Base-by-base conservation (phyloP, 64 coral and sea anemone species). In the Pachyseris speciosa region DNA sequence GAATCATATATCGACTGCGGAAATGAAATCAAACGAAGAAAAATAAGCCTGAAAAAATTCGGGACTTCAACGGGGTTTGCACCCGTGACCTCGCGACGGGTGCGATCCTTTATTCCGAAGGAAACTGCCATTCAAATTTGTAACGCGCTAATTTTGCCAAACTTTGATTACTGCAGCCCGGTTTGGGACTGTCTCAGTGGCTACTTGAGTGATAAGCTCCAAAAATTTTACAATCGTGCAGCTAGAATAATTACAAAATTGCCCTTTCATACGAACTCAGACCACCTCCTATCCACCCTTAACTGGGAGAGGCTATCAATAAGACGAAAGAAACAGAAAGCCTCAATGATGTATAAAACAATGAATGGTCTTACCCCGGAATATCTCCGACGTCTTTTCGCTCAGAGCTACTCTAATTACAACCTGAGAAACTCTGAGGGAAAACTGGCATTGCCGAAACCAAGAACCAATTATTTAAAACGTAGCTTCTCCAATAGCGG, bases 191-290 rank as follows among this genome's bases (percentile, higher is more conserved):
- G 65, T 44, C 24, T 85, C 7, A 85, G 63, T 48, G 30, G 29
- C 42, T 30, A 68, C 16, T 37, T 86, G 34, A 86, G 31, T 52
- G 84, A 86, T 52, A 68, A 70, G 49, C 49, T 86, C 64, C 84
- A 86, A 86, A 86, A 86, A 86, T 48, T 86, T 27, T 20, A 86
- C 43, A 86, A 86, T 86, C 61, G 44, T 47, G 84, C 84, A 39
- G 84, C 84, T 29, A 86, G 84, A 70, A 44, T 70, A 53, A 53
- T 53, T 53, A 53, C 50, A 53, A 75, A 45, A 45, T 75, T 48
- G 48, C 40, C 20, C 13, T 59, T 31, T 52, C 22, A 59, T 38
- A 61, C 52, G 20, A 83, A 32, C 32, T 83, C 52, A 13, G 24
- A 26, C 37, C 44, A 53, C 33, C 28, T 83, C 27, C 52, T 47